Base-by-base conservation (phyloP, 2,888 invertebrate species). In the Apocheima hispidaria region DNA sequence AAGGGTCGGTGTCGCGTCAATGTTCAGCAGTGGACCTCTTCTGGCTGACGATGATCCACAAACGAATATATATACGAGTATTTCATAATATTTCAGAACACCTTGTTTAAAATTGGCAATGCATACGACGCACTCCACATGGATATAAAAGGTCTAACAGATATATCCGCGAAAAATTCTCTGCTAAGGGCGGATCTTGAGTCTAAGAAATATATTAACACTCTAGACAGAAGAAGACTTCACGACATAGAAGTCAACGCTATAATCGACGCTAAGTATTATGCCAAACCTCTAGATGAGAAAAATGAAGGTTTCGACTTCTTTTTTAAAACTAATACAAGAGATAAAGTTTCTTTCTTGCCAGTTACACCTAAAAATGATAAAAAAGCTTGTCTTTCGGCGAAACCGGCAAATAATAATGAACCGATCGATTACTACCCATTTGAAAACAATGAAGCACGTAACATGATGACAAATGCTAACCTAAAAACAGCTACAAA, bases 71-170 rank as follows among this genome's bases (percentile, higher is more conserved):
- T n/a, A n/a, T n/a, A n/a, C n/a, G n/a, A n/a, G n/a, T n/a, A n/a
- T n/a, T n/a, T n/a, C n/a, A n/a, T 4, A 7, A 26, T 26, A 16
- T 82, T 82, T 33, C 79, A 90, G 90, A 73, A 83, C 30, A 81
- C 83, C 10, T 70, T 90, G 21, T 70, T 73, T 16, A 66, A 72
- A 10, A 83, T 90, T 35, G 86, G 81, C 23, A 71, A 65, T 16
- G 82, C 83, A 10, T 90, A 90, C 58, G 85, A 88, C 33, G 76
- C 57, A 21, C 77, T 89, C 14, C 73, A 86, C 16, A 68, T 41
- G 23, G 85, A 88, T 65, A 62, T 90, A 0, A 73, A 72, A 49
- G 69, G 66, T 30, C 54, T 87, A 46, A 59, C 69, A 21, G 66
- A 68, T 18, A 23, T 50, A 0, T 57, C 61, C 7, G 41, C 49